These are phyloP conservation scores for Ctenochaetus hawaiiensis DNA, from an alignment of 2,797 vertebrate genomes.

Conservation along the genomic window DNA sequence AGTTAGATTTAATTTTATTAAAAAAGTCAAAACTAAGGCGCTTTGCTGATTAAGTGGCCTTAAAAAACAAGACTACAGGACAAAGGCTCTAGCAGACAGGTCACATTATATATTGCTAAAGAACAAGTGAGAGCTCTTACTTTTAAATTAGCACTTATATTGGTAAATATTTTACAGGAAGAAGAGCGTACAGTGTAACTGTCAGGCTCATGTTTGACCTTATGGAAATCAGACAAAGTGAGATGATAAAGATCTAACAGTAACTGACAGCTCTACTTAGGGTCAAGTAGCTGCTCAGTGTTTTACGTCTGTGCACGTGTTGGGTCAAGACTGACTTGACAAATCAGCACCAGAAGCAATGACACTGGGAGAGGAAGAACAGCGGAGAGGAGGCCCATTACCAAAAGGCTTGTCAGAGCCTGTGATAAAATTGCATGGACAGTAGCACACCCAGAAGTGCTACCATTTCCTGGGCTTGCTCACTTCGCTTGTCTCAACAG, in stretches of 20 bases:
- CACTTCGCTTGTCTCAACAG: constrained; percentile 78
- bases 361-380: constrained; percentile 43
- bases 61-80: background rate
- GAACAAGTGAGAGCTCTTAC: background rate
- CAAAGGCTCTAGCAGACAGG: background rate
- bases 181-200: constrained; percentile 1
- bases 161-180: background rate
- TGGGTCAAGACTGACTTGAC: constrained; percentile 63
- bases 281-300: constrained; percentile 51
- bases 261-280: constrained; percentile 59
- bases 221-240: constrained; percentile 44
- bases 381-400: constrained; percentile 55
- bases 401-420: constrained; percentile 81
- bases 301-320: constrained; percentile 44
- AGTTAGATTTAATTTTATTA: background rate
- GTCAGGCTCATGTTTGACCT: constrained; percentile 49
- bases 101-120: background rate
- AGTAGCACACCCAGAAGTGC: constrained; percentile 73
- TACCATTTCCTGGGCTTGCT: constrained; percentile 67
- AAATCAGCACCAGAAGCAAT: constrained; percentile 63
- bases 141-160: background rate
- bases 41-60: background rate
- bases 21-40: too few species aligned
- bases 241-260: constrained; percentile 42
- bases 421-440: constrained; percentile 74